A percentile compares a stretch with the other conserved stretches of the same genome.
These are phyloP conservation scores for Micropoecilia bifurca DNA, from an alignment of 2,797 vertebrate species.

Conservation along the genomic window DNA sequence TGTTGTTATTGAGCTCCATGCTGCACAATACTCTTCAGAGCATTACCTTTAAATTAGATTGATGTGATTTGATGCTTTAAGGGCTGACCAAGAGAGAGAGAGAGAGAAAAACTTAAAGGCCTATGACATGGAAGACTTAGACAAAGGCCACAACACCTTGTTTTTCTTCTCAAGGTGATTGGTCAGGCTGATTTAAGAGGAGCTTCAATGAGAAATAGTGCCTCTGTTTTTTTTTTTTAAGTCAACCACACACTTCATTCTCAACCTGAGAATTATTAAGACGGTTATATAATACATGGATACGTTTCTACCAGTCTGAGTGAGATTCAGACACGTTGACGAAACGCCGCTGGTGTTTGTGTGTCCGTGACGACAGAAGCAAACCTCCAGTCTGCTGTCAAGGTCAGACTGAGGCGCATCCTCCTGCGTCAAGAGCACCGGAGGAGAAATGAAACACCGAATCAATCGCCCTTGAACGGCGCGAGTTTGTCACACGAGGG, in stretches of 20 bases:
- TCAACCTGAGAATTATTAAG: conserved; percentile 73
- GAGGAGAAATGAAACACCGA: conserved; percentile 80
- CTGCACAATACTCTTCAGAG: conserved; percentile 17
- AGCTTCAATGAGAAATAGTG: neutral
- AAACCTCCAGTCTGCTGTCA: conserved; percentile 63
- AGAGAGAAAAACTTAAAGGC: neutral
- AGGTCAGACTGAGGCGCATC: conserved; percentile 74
- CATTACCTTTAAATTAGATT: neutral
- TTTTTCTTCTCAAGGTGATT: neutral
- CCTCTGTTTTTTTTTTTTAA: conserved; percentile 25
- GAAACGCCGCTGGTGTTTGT: conserved; percentile 22
- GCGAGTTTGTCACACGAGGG: conserved; percentile 39
- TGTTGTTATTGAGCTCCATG: conserved; percentile 21
- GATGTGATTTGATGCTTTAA: conserved; percentile 5
- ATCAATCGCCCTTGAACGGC: conserved; percentile 77
- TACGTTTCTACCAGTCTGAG: conserved; percentile 56
- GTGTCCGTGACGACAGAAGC: conserved; percentile 51
- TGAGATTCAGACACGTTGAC: conserved; percentile 45
- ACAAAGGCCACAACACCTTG: conserved; percentile 10
- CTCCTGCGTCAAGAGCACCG: conserved; percentile 66
- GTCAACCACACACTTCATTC: conserved; percentile 30
- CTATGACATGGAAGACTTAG: neutral
- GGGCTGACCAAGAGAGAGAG: neutral
- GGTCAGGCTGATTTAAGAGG: neutral
- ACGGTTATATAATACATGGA: conserved; percentile 68